Evolutionary conservation across 2,797 vertebrate genomes (phyloP).

Genomic region (Columba guinea): DNA sequence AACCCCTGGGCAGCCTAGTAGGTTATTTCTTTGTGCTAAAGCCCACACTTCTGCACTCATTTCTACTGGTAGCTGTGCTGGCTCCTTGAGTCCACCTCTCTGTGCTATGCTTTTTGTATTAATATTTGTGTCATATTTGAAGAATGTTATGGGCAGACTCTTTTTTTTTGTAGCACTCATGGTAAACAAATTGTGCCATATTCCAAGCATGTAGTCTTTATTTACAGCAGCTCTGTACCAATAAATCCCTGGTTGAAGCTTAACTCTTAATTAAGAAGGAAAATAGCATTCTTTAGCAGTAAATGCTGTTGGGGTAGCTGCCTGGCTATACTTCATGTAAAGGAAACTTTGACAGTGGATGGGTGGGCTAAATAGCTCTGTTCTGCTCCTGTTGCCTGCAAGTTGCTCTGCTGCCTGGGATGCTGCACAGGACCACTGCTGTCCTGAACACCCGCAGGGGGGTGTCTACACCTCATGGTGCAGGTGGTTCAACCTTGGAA

Average conservation of each 20-base stretch:
- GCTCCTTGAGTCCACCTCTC: not conserved
- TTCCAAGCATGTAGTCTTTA: not conserved
- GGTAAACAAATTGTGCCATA: not conserved
- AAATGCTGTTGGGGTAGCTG: not conserved
- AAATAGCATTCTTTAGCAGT: not conserved
- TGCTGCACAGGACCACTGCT: not conserved
- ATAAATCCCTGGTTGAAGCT: slow-evolving; percentile 18
- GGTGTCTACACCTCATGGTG: too few relatives aligned
- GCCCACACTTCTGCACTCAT: not conserved
- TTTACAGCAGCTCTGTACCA: not conserved
- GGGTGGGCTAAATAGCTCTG: not conserved
- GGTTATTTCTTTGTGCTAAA: not conserved
- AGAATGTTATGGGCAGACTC: not conserved
- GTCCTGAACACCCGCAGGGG: not conserved
- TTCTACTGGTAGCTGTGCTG: not conserved
- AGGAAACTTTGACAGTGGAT: not conserved
- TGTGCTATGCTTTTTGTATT: not conserved
- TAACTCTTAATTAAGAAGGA: slow-evolving; percentile 20
- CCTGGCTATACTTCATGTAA: not conserved
- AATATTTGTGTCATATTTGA: not conserved
- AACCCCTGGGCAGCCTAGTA: not conserved
- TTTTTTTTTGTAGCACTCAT: not conserved
- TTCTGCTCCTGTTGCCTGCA: not conserved
- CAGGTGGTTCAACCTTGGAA: not conserved
- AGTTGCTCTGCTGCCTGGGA: not conserved